Evolutionary conservation across 2,888 invertebrate genomes (phyloP), one percentile per base, ranked within the genome.

Genomic region (Lycia hirtaria): DNA sequence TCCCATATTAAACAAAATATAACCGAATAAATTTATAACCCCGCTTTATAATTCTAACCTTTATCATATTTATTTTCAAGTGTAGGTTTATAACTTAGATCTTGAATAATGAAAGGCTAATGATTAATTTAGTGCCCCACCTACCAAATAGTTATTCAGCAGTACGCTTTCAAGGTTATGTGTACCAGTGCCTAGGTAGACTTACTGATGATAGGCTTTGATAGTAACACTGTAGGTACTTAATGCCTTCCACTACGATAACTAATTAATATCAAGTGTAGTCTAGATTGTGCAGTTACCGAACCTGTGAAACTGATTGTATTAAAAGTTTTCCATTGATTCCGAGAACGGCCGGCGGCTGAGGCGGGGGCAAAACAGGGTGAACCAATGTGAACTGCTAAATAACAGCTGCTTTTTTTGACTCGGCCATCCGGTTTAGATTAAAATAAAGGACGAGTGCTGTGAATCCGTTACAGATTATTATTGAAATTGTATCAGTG

Each of bases 251-350:
- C 19, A 20, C 17, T 24, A 40, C n/a, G 28, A 28, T 7, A 38
- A 32, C 40, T 28, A 49, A 19, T 19, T 12, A 4, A n/a, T 38
- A 2, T 4, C 10, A 15, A 43, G 12, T 14, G 22, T 22, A 19
- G 5, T 45, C 45, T 47, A 15, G 22, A 47, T 47, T 4, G 24
- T 22, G 19, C 7, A 32, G 22, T 14, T 15, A 15, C 19, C 19
- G 19, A 35, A 43, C 51, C 52, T 54, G 54, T 26, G 20, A 14
- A 53, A 12, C 33, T 24, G 40, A 54, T 47, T 48, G 35, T 41
- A 41, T n/a, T 41, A 49, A 48, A 55, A 55, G 55, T 56, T 56
- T 55, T 56, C 56, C 50, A 56, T 51, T 40, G 56, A 56, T 56
- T 51, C 56, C n/a, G 45, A 37, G 45, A 56, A 56, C 49, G 35